phyloP scores from a whole-genome alignment of 1,140 invertebrate genomes.

The Tribolium castaneum region DNA sequence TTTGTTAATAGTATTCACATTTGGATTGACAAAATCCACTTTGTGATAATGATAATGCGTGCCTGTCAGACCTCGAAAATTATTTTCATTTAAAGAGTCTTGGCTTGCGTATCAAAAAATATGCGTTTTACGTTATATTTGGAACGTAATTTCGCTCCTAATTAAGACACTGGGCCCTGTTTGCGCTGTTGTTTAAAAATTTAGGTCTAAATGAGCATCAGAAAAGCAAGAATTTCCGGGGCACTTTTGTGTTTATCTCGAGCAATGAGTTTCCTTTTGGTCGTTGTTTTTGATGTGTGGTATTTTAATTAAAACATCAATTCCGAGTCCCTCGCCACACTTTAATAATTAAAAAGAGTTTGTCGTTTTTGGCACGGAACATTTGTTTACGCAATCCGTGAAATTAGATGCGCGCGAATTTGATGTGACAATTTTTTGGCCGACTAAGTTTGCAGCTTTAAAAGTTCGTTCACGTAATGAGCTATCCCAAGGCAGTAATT shows the following conservation, averaged over 20 bases:
- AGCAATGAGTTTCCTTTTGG: not conserved
- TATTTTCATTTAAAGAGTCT: too few species aligned
- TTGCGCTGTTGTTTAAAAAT: too few species aligned
- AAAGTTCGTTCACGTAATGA: conserved; percentile 43
- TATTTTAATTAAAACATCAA: conserved; percentile 20
- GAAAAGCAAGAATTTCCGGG: not conserved
- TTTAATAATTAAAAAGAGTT: conserved; percentile 30
- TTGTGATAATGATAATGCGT: too few species aligned
- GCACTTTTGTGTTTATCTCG: not conserved
- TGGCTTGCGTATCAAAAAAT: too few species aligned
- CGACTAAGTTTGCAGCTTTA: conserved; percentile 16
- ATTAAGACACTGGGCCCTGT: too few species aligned
- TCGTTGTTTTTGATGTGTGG: not conserved
- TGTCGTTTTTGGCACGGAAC: not conserved
- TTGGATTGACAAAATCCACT: too few species aligned
- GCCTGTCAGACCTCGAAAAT: too few species aligned
- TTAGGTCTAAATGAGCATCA: not conserved
- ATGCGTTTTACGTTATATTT: too few species aligned
- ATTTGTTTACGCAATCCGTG: conserved; percentile 20
- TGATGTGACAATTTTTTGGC: conserved; percentile 28
- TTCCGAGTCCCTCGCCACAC: not conserved
- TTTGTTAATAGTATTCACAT: too few species aligned
- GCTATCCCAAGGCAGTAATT: conserved; percentile 46
- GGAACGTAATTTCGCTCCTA: too few species aligned
- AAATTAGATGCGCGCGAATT: conserved; percentile 11